Evolutionary conservation across 35 echinoderm and acorn worm genomes (phyloP), one percentile per base, ranked within the genome.

Genomic region (Apostichopus californicus): DNA sequence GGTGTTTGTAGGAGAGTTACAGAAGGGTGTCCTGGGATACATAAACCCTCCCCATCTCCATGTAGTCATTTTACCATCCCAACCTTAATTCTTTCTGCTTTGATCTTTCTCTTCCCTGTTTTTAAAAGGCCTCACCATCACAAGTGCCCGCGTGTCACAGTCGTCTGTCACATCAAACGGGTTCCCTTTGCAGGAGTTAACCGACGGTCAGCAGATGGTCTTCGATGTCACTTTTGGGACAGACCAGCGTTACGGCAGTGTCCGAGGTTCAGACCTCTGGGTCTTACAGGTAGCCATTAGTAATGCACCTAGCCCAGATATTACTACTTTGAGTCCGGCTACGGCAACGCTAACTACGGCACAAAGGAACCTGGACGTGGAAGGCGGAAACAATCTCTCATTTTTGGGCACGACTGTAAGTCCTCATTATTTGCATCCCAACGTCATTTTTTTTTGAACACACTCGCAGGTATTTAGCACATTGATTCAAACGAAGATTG

Each of bases 111-210:
- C 0, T 83, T 18, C 58, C 8, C 57, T 59, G 4, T 6, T 24
- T 72, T n/a, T 89, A 6, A 52, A 52, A 87, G 86, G 61, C 3
- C n/a, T 89, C 18, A 89, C 86, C 15, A 75, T 89, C 86, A 89
- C 86, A 5, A 17, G 46, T 46, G 64, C 72, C 52, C 54, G 22
- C 14, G 22, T 72, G 23, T n/a, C 86, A 9, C 57, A 25, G 46
- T 89, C 86, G 7, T 66, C 57, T 18, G 21, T 52, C 2, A 13
- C 52, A 1, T 9, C n/a, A 6, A 89, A 89, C 28, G 86, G 86
- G 9, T 89, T 75, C 64, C 86, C 86, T 17, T 64, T 89, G 5
- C 68, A 52, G 6, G 86, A 89, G 28, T 54, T 20, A 5, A 89
- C 86, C 5, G 23, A 2, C 1, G 12, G 22, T 5, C 86, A 89